Percentiles rank a stretch among this genome's conserved stretches.
Evolutionary conservation across 2,113 vertebrate genomes (phyloP).

Genomic region (Oreamnos americanus): DNA sequence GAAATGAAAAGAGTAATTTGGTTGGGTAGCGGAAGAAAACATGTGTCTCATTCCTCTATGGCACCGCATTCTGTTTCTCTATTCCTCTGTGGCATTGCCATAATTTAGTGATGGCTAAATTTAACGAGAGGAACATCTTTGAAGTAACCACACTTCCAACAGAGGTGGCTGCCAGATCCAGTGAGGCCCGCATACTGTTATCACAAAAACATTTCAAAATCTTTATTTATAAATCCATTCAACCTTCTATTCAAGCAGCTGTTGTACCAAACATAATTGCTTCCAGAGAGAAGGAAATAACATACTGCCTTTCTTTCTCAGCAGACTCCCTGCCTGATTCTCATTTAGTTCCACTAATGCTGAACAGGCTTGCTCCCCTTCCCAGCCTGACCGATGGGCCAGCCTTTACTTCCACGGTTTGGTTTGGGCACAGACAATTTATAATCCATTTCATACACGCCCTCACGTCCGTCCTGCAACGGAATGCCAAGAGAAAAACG

Average conservation of each 20-base stretch:
- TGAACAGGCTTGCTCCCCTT: background rate
- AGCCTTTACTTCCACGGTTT: background rate
- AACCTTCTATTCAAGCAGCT: background rate
- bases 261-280: background rate
- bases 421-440: slow-evolving; percentile 2
- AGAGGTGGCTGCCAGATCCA: background rate
- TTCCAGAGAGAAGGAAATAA: background rate
- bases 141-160: slow-evolving; percentile 5
- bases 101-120: background rate
- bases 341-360: background rate
- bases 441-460: background rate
- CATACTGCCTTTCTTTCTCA: background rate
- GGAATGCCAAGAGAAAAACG: slow-evolving; percentile 5
- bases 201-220: background rate
- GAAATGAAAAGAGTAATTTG: background rate
- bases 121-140: background rate
- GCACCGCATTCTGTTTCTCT: background rate
- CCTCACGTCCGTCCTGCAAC: background rate
- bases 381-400: background rate
- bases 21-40: background rate
- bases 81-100: background rate
- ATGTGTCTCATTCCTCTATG: background rate
- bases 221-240: background rate
- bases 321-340: background rate
- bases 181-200: background rate